These are phyloP conservation scores for Dioctria rufipes DNA, from an alignment of 2,888 invertebrate species.

Conservation along the genomic window DNA sequence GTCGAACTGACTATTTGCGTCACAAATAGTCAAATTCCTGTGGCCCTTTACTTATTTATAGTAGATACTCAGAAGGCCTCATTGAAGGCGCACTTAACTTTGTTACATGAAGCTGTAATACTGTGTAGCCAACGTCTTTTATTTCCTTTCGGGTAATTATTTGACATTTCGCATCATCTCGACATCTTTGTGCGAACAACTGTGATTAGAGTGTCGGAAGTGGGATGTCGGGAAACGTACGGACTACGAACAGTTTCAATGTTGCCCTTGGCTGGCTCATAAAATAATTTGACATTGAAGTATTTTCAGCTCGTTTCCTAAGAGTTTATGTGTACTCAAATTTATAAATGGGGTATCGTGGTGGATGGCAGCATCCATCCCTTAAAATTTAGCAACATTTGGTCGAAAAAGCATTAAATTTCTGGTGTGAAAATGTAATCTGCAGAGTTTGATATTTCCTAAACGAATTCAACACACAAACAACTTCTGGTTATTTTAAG, in stretches of 20 bases:
- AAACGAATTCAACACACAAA: not conserved
- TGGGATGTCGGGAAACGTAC: slow-evolving; percentile 1
- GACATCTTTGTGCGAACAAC: not conserved
- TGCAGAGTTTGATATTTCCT: not conserved
- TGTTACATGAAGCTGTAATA: slow-evolving; percentile 4
- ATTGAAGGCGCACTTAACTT: not conserved
- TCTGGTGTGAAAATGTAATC: not conserved
- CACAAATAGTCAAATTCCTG: not conserved
- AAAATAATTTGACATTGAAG: slow-evolving; percentile 25
- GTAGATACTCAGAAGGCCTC: not conserved
- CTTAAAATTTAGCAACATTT: slow-evolving; percentile 45
- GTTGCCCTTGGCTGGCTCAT: not conserved
- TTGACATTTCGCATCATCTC: slow-evolving; percentile 24
- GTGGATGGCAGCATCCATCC: slow-evolving; percentile 32
- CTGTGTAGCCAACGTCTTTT: not conserved
- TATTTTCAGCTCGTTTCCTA: slow-evolving; percentile 19
- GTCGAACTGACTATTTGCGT: not conserved
- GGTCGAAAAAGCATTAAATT: slow-evolving; percentile 41
- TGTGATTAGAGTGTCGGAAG: not conserved
- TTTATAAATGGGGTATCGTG: not conserved
- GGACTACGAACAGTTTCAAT: not conserved
- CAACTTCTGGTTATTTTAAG: too few species aligned
- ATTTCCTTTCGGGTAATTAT: slow-evolving; percentile 30
- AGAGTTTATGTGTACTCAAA: slow-evolving; percentile 6
- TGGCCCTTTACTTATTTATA: too few species aligned